phyloP scores from a whole-genome alignment of 2,113 vertebrate genomes.

The Peromyscus leucopus region DNA sequence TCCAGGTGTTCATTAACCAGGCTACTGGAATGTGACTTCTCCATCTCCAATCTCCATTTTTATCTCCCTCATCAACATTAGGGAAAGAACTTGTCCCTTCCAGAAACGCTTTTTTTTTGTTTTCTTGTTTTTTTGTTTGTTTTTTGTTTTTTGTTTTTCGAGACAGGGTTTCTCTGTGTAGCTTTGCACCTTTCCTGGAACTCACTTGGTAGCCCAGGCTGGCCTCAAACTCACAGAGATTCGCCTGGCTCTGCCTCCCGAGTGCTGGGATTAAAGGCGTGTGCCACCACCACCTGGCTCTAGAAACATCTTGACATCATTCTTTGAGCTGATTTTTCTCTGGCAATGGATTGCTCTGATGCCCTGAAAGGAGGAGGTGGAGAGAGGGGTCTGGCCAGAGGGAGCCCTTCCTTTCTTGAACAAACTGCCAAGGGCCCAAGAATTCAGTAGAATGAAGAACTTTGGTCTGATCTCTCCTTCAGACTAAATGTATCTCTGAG shows the following conservation, averaged over 20 bases:
- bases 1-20: not conserved
- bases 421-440: not conserved
- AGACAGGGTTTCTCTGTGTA: no score
- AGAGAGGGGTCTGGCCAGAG: not conserved
- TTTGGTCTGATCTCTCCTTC: not conserved
- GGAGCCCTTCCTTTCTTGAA: not conserved
- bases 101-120: not conserved
- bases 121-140: no score
- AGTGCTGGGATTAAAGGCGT: no score
- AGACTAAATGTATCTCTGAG: not conserved
- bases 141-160: no score
- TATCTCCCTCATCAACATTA: not conserved
- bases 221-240: no score
- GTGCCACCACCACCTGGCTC: not conserved
- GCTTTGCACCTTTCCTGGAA: no score
- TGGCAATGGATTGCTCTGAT: not conserved
- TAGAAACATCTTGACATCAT: not conserved
- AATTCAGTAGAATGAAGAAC: not conserved
- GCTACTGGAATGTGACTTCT: not conserved
- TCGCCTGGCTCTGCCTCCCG: no score
- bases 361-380: not conserved
- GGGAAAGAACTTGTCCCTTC: not conserved
- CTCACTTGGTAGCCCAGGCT: no score
- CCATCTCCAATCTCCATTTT: not conserved
- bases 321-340: not conserved